Conservation (phyloP, 2,113 vertebrate species). For the Oncorhynchus kisutch region DNA sequence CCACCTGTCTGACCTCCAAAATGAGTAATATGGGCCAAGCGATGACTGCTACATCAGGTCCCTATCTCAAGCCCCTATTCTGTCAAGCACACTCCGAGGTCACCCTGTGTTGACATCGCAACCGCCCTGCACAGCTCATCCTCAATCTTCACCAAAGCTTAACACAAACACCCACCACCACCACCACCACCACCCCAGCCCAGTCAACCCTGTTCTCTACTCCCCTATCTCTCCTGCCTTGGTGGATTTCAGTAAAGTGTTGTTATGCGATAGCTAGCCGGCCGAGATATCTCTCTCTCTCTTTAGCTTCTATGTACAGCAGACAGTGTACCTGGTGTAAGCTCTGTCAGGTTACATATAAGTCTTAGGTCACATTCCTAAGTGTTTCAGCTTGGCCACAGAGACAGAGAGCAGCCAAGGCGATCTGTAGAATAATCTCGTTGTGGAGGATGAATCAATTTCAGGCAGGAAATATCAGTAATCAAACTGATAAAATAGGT, state of each 20-base stretch:
- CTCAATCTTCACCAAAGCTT: slow-evolving; percentile 21
- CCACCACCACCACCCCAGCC: background rate
- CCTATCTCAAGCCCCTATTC: slow-evolving; percentile 44
- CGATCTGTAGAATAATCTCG: background rate
- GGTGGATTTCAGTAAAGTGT: background rate
- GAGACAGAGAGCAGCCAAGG: background rate
- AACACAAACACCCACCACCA: background rate
- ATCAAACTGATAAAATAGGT: slow-evolving; percentile 32
- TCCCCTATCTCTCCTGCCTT: background rate
- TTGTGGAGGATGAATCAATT: slow-evolving; percentile 10
- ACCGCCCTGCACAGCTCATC: slow-evolving; percentile 11
- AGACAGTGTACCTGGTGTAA: background rate
- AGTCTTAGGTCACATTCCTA: background rate
- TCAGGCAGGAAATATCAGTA: slow-evolving; percentile 27
- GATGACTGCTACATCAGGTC: slow-evolving; percentile 39
- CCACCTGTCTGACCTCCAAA: slow-evolving; percentile 51
- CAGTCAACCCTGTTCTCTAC: background rate
- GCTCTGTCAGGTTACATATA: background rate
- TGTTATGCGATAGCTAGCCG: background rate
- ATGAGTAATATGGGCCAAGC: slow-evolving; percentile 50
- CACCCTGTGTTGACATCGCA: slow-evolving; percentile 34
- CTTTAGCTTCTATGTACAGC: background rate
- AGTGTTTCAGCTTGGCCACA: background rate
- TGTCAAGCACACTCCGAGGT: slow-evolving; percentile 40
- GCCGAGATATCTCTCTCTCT: background rate